A percentile compares a stretch with the other conserved stretches of the same genome.
Conservation (phyloP, 2,113 vertebrate genomes). For the Callipepla californica region DNA sequence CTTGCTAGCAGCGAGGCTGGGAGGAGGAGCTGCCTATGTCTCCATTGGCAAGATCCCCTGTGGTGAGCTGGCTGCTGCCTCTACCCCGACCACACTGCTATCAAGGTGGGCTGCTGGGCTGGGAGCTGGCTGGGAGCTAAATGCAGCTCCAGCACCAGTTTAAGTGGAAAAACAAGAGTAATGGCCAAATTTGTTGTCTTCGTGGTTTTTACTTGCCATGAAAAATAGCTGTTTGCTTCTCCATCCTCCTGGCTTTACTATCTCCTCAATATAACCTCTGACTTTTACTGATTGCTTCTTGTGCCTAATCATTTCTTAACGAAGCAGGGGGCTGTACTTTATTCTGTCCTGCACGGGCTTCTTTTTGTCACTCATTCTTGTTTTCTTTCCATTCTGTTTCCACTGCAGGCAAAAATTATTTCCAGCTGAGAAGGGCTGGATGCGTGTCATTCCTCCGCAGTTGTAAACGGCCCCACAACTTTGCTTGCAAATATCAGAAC, state of each 20-base stretch:
- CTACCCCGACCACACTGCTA: not conserved
- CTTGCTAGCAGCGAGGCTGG: not conserved
- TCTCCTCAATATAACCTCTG: not conserved
- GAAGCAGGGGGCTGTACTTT: slow-evolving; percentile 2
- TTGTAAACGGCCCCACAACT: slow-evolving; percentile 27
- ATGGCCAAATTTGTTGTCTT: not conserved
- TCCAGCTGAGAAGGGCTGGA: slow-evolving; percentile 29
- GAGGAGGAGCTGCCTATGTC: not conserved
- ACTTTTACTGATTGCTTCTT: slow-evolving; percentile 11
- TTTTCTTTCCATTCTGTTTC: slow-evolving; percentile 10
- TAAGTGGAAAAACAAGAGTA: slow-evolving; percentile 3
- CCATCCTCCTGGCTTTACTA: not conserved
- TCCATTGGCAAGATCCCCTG: not conserved
- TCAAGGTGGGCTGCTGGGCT: not conserved
- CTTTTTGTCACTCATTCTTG: not conserved
- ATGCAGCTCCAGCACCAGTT: not conserved
- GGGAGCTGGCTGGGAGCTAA: not conserved
- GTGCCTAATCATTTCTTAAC: slow-evolving; percentile 27
- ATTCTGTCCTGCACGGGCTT: not conserved
- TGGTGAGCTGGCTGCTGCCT: not conserved
- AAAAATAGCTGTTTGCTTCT: slow-evolving; percentile 15
- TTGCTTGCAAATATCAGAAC: not conserved
- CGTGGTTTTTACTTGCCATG: accelerated
- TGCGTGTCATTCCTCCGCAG: not conserved
- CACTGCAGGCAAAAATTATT: slow-evolving; percentile 56